These are phyloP conservation scores for Drosophila sp. DNA, from an alignment of 1,140 invertebrate species.

Conservation along the genomic window DNA sequence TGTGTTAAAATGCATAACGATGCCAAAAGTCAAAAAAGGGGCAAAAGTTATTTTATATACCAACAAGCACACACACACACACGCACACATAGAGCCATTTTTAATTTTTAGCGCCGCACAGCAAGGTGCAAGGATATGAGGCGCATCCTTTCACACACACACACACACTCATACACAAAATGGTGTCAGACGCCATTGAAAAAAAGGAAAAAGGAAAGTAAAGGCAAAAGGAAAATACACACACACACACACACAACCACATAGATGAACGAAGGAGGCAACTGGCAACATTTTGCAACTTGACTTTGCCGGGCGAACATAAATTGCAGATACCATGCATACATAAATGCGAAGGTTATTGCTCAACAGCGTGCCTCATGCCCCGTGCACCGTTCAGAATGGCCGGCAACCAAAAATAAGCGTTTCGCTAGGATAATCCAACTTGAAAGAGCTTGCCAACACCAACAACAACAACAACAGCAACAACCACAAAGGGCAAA, in stretches of 20 bases:
- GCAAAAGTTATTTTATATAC: conserved; percentile 71
- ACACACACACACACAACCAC: conserved; percentile 61
- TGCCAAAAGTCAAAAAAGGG: conserved; percentile 67
- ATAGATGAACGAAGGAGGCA: conserved; percentile 19
- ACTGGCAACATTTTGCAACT: conserved; percentile 67
- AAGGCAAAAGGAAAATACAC: conserved; percentile 17
- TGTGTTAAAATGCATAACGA: conserved; percentile 72
- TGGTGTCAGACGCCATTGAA: conserved; percentile 71
- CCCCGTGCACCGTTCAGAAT: neutral
- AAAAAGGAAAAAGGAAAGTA: conserved; percentile 19
- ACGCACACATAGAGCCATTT: conserved; percentile 24
- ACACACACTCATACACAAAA: conserved; percentile 39
- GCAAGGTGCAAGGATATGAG: conserved; percentile 27
- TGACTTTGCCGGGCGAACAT: conserved; percentile 48
- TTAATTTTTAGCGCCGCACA: conserved; percentile 56
- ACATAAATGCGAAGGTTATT: conserved; percentile 61
- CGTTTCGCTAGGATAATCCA: conserved; percentile 8
- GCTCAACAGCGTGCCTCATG: conserved; percentile 29
- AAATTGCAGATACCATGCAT: conserved; percentile 73
- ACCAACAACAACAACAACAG: conserved; percentile 1
- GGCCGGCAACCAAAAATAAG: neutral
- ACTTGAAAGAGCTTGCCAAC: neutral
- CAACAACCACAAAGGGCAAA: neutral
- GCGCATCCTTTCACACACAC: conserved; percentile 26
- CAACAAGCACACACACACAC: conserved; percentile 16